Conservation (phyloP, 2,888 invertebrate genomes). For the Dromius quadrimaculatus region DNA sequence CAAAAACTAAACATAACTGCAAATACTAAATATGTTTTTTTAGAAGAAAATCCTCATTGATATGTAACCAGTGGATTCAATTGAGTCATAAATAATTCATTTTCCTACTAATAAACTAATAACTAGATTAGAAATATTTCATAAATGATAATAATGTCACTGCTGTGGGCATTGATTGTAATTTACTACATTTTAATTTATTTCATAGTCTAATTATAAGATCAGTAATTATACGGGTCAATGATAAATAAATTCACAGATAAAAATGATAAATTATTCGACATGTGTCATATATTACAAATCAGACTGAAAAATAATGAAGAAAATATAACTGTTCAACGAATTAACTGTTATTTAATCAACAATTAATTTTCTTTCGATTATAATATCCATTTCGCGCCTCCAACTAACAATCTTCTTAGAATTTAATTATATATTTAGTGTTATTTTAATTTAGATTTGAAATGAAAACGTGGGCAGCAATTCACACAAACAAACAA, state of each 20-base stretch:
- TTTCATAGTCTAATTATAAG: slow-evolving; percentile 37
- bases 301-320: no score
- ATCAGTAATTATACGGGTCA: slow-evolving; percentile 33
- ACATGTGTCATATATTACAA: no score
- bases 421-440: slow-evolving; percentile 13
- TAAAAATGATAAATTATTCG: no score
- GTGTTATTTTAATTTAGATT: slow-evolving; percentile 31
- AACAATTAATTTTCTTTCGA: slow-evolving; percentile 5
- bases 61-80: no score
- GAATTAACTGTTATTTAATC: slow-evolving; percentile 9
- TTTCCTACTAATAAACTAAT: no score
- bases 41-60: no score
- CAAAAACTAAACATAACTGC: no score
- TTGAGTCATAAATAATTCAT: no score
- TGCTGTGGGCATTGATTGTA: slow-evolving; percentile 17
- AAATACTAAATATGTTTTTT: no score
- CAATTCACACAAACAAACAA: no score
- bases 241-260: slow-evolving; percentile 37
- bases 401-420: neutral
- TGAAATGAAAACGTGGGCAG: no score
- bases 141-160: slow-evolving; percentile 13
- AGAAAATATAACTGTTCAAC: slow-evolving; percentile 36
- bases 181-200: slow-evolving; percentile 41
- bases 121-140: slow-evolving; percentile 28
- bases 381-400: slow-evolving; percentile 10